These are phyloP conservation scores for Chaetoderma sp. DNA, from an alignment of 2,888 invertebrate genomes.

Conservation along the genomic window DNA sequence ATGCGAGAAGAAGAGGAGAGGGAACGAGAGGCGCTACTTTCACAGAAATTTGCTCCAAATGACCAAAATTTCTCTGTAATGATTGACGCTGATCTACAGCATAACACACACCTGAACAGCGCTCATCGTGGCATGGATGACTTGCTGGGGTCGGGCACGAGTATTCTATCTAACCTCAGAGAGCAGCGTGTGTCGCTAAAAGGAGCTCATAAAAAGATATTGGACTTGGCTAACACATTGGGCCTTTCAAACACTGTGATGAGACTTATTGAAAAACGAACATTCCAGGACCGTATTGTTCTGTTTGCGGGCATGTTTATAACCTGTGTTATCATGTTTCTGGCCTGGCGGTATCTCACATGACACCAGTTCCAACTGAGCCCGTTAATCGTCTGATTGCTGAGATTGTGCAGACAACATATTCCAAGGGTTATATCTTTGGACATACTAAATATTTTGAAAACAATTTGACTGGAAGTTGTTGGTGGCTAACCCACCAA, in stretches of 20 bases:
- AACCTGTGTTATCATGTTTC: conserved; percentile 82
- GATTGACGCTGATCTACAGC: conserved; percentile 87
- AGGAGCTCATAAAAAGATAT: conserved; percentile 85
- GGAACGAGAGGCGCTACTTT: conserved; percentile 88
- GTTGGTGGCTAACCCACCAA: too few species aligned
- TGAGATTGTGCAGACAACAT: too few species aligned
- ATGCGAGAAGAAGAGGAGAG: conserved; percentile 79
- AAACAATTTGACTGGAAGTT: too few species aligned
- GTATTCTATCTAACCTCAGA: conserved; percentile 82
- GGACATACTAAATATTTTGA: too few species aligned
- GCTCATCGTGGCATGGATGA: conserved; percentile 87
- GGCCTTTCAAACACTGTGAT: conserved; percentile 96
- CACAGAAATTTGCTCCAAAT: conserved; percentile 77
- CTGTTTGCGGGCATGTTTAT: conserved; percentile 88
- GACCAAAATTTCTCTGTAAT: conserved; percentile 82
- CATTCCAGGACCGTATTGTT: conserved; percentile 88
- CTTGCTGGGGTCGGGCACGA: conserved; percentile 82
- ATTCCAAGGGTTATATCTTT: too few species aligned
- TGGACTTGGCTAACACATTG: conserved; percentile 90
- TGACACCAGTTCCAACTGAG: conserved; percentile 40
- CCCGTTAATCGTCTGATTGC: too few species aligned
- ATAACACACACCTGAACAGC: conserved; percentile 81
- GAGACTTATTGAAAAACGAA: conserved; percentile 89
- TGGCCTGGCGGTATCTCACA: conserved; percentile 76
- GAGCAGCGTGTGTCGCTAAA: conserved; percentile 88